Evolutionary conservation across 2,113 vertebrate species (phyloP).

Genomic region (Rhabdornis inornatus): DNA sequence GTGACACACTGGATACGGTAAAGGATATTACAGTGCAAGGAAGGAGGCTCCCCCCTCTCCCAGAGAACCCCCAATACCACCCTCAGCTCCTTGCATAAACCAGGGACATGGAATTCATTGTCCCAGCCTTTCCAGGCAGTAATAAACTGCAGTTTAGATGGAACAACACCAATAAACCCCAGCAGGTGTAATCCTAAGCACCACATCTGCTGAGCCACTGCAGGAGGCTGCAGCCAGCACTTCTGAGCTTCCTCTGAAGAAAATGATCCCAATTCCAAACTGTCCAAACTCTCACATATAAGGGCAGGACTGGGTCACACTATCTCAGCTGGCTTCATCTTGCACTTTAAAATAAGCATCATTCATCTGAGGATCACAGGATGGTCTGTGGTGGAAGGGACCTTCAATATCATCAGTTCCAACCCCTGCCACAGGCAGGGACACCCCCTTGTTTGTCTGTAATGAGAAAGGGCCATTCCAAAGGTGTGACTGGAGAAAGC

Average conservation of each 20-base stretch:
- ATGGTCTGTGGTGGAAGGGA: neutral
- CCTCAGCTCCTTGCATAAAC: neutral
- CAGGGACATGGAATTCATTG: neutral
- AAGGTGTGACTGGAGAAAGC: neutral
- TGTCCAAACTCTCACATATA: neutral
- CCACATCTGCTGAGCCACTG: neutral
- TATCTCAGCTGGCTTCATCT: neutral
- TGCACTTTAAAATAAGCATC: neutral
- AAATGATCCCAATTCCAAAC: neutral
- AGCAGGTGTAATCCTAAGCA: neutral
- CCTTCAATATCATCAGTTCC: neutral
- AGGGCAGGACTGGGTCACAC: neutral
- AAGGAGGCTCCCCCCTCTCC: neutral
- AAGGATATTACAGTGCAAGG: too few species aligned
- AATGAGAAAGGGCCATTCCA: neutral
- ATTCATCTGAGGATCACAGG: neutral
- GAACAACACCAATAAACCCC: neutral
- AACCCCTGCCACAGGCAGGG: neutral
- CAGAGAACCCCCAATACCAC: neutral
- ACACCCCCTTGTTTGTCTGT: neutral
- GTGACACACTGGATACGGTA: neutral
- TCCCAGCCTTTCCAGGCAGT: neutral
- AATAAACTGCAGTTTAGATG: neutral
- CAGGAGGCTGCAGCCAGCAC: neutral
- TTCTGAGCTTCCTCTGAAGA: neutral